A percentile compares a stretch with the other conserved stretches of the same genome.
Evolutionary conservation across 1,140 invertebrate species (phyloP).

Genomic region (Hesperophylax magnus): DNA sequence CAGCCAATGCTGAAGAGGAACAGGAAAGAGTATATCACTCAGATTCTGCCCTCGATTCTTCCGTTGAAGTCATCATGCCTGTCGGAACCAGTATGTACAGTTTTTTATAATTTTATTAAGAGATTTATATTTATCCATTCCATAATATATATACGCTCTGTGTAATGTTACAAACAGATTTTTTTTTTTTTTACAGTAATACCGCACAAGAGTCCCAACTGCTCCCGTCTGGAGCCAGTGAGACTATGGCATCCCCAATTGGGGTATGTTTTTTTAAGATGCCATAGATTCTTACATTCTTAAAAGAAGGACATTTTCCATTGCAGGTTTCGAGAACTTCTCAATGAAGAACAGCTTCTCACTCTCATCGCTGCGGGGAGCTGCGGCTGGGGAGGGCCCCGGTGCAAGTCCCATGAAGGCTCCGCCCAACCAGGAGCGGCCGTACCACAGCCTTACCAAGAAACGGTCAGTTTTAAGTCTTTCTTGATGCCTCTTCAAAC

Average conservation of each 20-base stretch:
- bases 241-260: too few relatives aligned
- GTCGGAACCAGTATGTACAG: constrained; percentile 55
- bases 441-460: constrained; percentile 70
- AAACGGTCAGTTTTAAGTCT: constrained; percentile 58
- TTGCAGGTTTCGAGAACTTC: constrained; percentile 72
- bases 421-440: constrained; percentile 64
- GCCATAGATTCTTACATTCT: too few relatives aligned
- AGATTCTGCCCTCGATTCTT: constrained; percentile 45
- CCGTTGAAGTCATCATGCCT: constrained; percentile 54
- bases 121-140: not conserved
- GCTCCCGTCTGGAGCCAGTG: too few relatives aligned
- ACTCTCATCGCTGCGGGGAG: constrained; percentile 70
- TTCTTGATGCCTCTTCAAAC: not conserved
- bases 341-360: constrained; percentile 74
- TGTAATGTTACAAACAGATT: too few relatives aligned
- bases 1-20: constrained; percentile 50
- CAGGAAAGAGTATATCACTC: constrained; percentile 56
- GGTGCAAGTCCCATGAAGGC: constrained; percentile 51
- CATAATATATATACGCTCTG: not conserved
- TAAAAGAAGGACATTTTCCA: not conserved
- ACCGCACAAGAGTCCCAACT: too few relatives aligned
- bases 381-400: constrained; percentile 61
- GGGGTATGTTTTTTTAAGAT: too few relatives aligned
- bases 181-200: too few relatives aligned
- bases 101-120: not conserved